Evolutionary conservation across 2,888 invertebrate genomes (phyloP).

Genomic region (Eristalinus aeneus): DNA sequence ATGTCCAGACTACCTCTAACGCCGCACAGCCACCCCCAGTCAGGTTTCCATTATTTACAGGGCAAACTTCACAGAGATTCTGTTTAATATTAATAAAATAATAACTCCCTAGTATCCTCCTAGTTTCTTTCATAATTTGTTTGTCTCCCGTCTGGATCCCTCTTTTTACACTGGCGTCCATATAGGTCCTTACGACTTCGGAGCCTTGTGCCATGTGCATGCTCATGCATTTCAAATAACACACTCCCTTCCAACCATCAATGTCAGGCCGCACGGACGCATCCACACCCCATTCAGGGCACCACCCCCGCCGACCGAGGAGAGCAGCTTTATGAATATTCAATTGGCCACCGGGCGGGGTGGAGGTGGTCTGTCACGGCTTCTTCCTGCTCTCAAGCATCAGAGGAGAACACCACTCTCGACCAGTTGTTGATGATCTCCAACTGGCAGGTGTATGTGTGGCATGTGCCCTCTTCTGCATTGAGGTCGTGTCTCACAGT

Average conservation of each 20-base stretch:
- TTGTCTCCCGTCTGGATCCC: slow-evolving; percentile 30
- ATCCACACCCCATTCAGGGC: slow-evolving; percentile 3
- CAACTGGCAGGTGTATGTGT: background rate
- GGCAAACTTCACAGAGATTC: slow-evolving; percentile 4
- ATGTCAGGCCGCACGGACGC: slow-evolving; percentile 43
- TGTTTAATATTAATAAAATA: slow-evolving; percentile 25
- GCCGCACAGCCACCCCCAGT: background rate
- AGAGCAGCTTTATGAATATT: slow-evolving; percentile 63
- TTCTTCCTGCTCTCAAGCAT: slow-evolving; percentile 14
- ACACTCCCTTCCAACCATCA: slow-evolving; percentile 48
- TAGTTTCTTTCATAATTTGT: slow-evolving; percentile 30
- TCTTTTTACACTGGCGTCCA: background rate
- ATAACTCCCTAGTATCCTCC: slow-evolving; percentile 3
- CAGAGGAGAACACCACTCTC: slow-evolving; percentile 28
- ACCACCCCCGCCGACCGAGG: background rate
- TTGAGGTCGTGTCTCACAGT: slow-evolving; percentile 56
- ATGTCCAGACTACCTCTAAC: background rate
- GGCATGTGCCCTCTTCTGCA: slow-evolving; percentile 38
- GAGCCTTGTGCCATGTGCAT: slow-evolving; percentile 55
- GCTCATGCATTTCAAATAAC: slow-evolving; percentile 66
- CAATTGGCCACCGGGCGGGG: slow-evolving; percentile 44
- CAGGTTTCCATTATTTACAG: background rate
- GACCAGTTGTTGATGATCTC: slow-evolving; percentile 45
- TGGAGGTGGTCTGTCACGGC: background rate
- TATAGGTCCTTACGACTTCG: slow-evolving; percentile 28